Percentiles rank a stretch among this genome's conserved stretches.
Evolutionary conservation across 2,888 invertebrate genomes (phyloP).

Genomic region (Limnephilus auricula): DNA sequence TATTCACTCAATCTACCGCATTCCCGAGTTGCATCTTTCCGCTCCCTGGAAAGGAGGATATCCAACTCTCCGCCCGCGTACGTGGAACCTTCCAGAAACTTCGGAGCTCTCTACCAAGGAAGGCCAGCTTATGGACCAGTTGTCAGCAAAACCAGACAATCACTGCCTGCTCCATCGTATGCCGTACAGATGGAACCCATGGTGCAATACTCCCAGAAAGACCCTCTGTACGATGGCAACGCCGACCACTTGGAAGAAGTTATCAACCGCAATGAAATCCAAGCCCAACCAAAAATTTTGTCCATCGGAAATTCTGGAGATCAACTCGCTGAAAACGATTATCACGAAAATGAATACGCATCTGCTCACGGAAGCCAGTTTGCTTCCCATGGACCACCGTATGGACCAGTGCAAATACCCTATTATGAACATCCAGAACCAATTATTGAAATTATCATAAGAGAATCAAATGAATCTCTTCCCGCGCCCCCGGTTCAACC

Average conservation of each 20-base stretch:
- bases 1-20: slow-evolving; percentile 80
- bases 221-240: slow-evolving; percentile 84
- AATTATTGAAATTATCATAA: slow-evolving; percentile 94
- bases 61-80: slow-evolving; percentile 72
- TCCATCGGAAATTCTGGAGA: slow-evolving; percentile 71
- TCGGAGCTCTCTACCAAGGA: slow-evolving; percentile 57
- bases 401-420: slow-evolving; percentile 75
- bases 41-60: slow-evolving; percentile 77
- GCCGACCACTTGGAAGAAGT: slow-evolving; percentile 74
- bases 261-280: slow-evolving; percentile 75
- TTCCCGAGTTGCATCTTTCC: slow-evolving; percentile 77
- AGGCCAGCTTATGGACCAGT: slow-evolving; percentile 53
- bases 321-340: slow-evolving; percentile 72
- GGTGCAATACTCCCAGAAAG: slow-evolving; percentile 87
- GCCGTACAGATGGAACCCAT: slow-evolving; percentile 90
- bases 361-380: slow-evolving; percentile 72
- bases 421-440: slow-evolving; percentile 90
- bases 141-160: slow-evolving; percentile 64
- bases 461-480: slow-evolving; percentile 90
- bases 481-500: slow-evolving; percentile 80
- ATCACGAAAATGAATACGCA: slow-evolving; percentile 75
- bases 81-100: slow-evolving; percentile 51
- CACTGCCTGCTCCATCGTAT: slow-evolving; percentile 81
- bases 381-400: slow-evolving; percentile 73
- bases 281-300: slow-evolving; percentile 76